These are phyloP conservation scores for Drosophila persimilis DNA, from an alignment of 1,140 invertebrate species.

Conservation along the genomic window DNA sequence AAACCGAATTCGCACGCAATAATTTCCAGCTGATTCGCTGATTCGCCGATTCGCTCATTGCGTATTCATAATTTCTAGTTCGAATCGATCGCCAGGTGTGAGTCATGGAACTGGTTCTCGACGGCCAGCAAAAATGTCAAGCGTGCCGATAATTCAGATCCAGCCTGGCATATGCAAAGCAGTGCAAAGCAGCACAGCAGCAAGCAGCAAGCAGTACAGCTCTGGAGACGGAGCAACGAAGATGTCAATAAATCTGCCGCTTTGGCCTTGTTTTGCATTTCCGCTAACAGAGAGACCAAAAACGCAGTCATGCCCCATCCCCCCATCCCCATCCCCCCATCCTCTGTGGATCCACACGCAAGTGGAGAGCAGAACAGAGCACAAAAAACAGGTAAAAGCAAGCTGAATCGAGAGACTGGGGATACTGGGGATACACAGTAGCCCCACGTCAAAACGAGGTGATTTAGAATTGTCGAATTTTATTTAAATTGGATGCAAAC, in stretches of 20 bases:
- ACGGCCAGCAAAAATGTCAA: slow-evolving; percentile 24
- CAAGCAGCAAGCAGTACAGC: background rate
- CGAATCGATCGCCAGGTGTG: slow-evolving; percentile 31
- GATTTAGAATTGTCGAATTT: slow-evolving; percentile 83
- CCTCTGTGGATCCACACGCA: slow-evolving; percentile 50
- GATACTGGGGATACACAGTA: slow-evolving; percentile 62
- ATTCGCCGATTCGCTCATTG: slow-evolving; percentile 33
- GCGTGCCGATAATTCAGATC: slow-evolving; percentile 74
- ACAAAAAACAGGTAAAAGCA: slow-evolving; percentile 24
- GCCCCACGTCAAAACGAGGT: slow-evolving; percentile 82
- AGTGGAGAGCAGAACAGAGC: slow-evolving; percentile 22
- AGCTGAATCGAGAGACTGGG: slow-evolving; percentile 12
- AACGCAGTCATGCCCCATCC: slow-evolving; percentile 34
- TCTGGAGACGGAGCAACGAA: slow-evolving; percentile 49
- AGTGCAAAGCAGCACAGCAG: slow-evolving; percentile 24
- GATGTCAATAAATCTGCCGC: slow-evolving; percentile 80
- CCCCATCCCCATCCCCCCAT: too few species aligned
- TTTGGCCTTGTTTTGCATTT: slow-evolving; percentile 81
- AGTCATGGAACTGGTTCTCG: slow-evolving; percentile 53
- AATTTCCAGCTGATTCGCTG: slow-evolving; percentile 6
- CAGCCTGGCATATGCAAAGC: slow-evolving; percentile 70
- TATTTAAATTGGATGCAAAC: slow-evolving; percentile 83
- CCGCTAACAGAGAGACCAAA: slow-evolving; percentile 65
- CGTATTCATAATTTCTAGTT: slow-evolving; percentile 78
- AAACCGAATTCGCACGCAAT: slow-evolving; percentile 59